phyloP scores from a whole-genome alignment of 2,888 invertebrate genomes.

The Nomada ruficornis region DNA sequence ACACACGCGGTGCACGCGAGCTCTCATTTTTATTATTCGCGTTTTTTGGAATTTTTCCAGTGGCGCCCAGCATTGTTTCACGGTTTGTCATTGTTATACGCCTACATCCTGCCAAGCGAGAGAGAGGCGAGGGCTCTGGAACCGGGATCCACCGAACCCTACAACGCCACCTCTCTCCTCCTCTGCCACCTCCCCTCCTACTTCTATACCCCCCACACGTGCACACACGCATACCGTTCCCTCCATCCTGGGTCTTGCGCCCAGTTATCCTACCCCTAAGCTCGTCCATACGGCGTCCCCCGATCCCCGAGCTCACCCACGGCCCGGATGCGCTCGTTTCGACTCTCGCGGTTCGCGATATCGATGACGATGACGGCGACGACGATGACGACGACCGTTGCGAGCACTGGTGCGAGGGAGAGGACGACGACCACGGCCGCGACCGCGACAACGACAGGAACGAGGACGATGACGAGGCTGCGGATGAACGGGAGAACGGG shows the following conservation, averaged over 20 bases:
- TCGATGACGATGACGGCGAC: conserved; percentile 19
- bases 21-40: conserved; percentile 83
- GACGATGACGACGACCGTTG: conserved; percentile 26
- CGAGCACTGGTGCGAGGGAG: neutral
- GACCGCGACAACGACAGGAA: conserved; percentile 20
- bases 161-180: conserved; percentile 32
- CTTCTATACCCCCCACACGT: neutral
- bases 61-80: conserved; percentile 84
- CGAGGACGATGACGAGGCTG: conserved; percentile 47
- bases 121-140: conserved; percentile 68
- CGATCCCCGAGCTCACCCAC: neutral
- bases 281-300: conserved; percentile 23
- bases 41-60: conserved; percentile 84
- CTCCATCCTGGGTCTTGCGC: conserved; percentile 23
- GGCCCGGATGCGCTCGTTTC: conserved; percentile 30
- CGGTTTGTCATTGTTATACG: conserved; percentile 84
- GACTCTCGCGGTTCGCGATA: conserved; percentile 30
- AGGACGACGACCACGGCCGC: conserved; percentile 27
- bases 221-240: conserved; percentile 14
- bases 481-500: conserved; percentile 38
- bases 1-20: conserved; percentile 71
- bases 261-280: conserved; percentile 44
- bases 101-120: conserved; percentile 77
- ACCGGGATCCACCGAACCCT: conserved; percentile 55
- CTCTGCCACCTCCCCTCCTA: conserved; percentile 31